Evolutionary conservation across 2,888 invertebrate species (phyloP), one percentile per base, ranked within the genome.

Genomic region (Nomada fucata): DNA sequence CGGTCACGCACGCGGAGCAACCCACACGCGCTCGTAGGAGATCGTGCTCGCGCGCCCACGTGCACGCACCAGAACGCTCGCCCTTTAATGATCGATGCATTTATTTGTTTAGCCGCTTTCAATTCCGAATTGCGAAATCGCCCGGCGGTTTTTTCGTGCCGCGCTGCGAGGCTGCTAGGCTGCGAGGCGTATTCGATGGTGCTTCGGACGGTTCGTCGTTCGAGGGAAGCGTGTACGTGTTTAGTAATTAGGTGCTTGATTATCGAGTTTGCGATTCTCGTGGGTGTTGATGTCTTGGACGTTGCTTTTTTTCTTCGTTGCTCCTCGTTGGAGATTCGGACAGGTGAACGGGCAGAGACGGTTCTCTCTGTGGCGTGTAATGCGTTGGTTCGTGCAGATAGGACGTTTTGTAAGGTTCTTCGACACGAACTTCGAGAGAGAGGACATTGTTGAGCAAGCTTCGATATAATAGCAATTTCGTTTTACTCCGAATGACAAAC

Each of bases 61-160:
- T 53, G 71, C 71, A 52, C 57, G 36, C 64, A 53, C 63, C 29
- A 57, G 57, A 20, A 55, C 67, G 13, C 29, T 47, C 55, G 59
- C 42, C 15, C 18, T 47, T 42, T 75, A 81, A 75, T 82, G 82
- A 82, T 82, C 72, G 75, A 82, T 74, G 82, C 75, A 75, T 81
- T 81, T 81, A 75, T 81, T 75, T 81, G 72, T 75, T 81, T 74
- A 53, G 71, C 63, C 81, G 75, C 67, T 80, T 75, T 82, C 81
- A 63, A 82, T 82, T 57, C 36, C 47, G 20, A 57, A 80, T 81
- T 75, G 53, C 63, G 67, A 75, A 71, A 82, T 57, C 64, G 11
- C 15, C 29, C 23, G 42, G 55, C 29, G 57, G 11, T 57, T 11
- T 20, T 50, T 70, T 50, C 29, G 29, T 4, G 18, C n/a, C 52